Evolutionary conservation across 2,113 vertebrate genomes (phyloP), one percentile per base, ranked within the genome.

Genomic region (Riparia riparia): DNA sequence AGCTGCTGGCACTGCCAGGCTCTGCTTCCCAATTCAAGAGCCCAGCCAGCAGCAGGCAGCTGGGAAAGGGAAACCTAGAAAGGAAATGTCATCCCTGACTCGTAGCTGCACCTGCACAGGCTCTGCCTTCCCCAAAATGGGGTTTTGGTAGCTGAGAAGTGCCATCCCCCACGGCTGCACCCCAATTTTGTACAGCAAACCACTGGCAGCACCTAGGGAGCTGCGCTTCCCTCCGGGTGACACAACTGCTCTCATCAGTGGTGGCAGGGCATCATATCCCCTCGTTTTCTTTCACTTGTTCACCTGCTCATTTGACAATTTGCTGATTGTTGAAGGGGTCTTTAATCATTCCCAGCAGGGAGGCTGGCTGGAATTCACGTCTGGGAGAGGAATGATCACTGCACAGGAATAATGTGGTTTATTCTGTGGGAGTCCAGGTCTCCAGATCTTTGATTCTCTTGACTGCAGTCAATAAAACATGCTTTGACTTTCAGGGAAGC

Each of bases 341-440:
- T 93, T 95, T 63, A 90, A 93, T 90, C 82, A 77, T 45, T 42
- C 89, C 44, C 89, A 70, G 89, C 86, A 51, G 91, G 91, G 94
- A 71, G 13, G 64, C 91, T 32, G 90, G 31, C 63, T 89, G 44
- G 7, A 81, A 39, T 42, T 45, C 88, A 13, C 2, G 18, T 29
- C 94, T 57, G 60, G 76, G 94, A 94, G 79, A 80, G 92, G 47
- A 92, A 76, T 2, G 54, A 93, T 73, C 49, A 0, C 39, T 2
- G 41, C 11, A 10, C 49, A 47, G 82, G 78, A 86, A 57, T 57
- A 80, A 92, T 37, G 76, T 17, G 64, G 58, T 57, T 82, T 81
- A 47, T 93, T 83, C 82, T 1, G 58, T 45, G 92, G 86, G 93
- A 92, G 89, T 83, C 56, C 68, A 41, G 89, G 54, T 54, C 94